Evolutionary conservation across 2,888 invertebrate species (phyloP), one percentile per base, ranked within the genome.

Genomic region (Entomobrya multifasciata): DNA sequence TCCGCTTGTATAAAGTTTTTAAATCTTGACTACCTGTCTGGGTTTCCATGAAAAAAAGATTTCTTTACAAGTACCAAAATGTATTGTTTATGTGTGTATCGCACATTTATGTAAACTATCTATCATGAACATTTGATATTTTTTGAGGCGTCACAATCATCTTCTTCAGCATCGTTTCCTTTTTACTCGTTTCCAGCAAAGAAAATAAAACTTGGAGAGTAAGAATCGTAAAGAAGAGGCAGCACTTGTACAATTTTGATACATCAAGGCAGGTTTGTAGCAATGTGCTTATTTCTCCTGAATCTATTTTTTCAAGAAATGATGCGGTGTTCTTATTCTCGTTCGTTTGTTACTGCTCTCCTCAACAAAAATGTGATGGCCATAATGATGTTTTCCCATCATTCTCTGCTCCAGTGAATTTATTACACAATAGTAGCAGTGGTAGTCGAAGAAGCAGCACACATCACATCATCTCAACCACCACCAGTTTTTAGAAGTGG

Each of bases 391-490:
- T 87, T 87, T 87, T 87, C 87, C 87, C 87, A 87, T 87, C 77
- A 77, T 87, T 87, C 87, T 87, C 82, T 81, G 87, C 87, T 87
- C 87, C 87, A 82, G 87, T 87, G 87, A 81, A 76, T 87, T 87
- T 78, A 87, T 87, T 87, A 77, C 87, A 87, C 87, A 87, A 87
- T 87, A 77, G 82, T 27, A 70, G 17, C 41, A 36, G 36, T 36
- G 8, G 36, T 36, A 36, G 4, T 4, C 4, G 36, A 36, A 36
- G 36, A 36, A 36, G 36, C 4, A 36, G 36, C 4, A 36, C 36
- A 36, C 36, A 36, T 36, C 36, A 60, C 25, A 65, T 13, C 77
- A 78, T 22, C 79, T 52, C 15, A 30, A 67, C 27, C 30, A 41
- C 15, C 15, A 20, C 8, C 22, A 47, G 13, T 2, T 47, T 20